Conservation (phyloP, 2,797 vertebrate genomes). For the Rhynchotus rufescens region DNA sequence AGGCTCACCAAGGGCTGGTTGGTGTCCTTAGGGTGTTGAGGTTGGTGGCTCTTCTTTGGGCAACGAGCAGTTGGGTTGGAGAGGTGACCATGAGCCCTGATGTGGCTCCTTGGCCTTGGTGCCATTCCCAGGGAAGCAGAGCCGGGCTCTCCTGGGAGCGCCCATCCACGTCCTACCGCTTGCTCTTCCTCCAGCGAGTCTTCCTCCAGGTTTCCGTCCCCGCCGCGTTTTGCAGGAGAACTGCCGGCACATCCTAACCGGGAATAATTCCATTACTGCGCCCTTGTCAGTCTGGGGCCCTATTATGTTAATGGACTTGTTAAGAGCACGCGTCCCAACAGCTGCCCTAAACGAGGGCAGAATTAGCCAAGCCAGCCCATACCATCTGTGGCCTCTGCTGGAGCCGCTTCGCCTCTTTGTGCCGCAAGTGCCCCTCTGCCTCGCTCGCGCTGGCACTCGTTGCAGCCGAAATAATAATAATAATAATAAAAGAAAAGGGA, state of each 20-base stretch:
- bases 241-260: neutral
- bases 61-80: neutral
- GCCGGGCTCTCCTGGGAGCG: no score
- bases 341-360: constrained; percentile 47
- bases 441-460: constrained; percentile 43
- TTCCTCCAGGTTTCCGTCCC: neutral
- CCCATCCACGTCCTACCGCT: neutral
- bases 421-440: constrained; percentile 22
- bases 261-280: constrained; percentile 40
- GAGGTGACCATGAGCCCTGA: neutral
- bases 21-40: neutral
- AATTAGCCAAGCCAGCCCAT: constrained; percentile 58
- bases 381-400: constrained; percentile 71
- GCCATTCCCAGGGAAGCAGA: neutral
- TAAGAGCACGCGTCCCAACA: constrained; percentile 41
- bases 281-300: constrained; percentile 45
- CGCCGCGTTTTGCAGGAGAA: neutral
- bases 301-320: constrained; percentile 53
- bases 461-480: neutral
- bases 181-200: neutral
- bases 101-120: neutral
- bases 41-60: fast-evolving
- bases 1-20: no score
- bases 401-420: constrained; percentile 16
- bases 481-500: constrained; percentile 68